These are phyloP conservation scores for Ophion slaviceki DNA, from an alignment of 2,888 invertebrate genomes.

Conservation along the genomic window DNA sequence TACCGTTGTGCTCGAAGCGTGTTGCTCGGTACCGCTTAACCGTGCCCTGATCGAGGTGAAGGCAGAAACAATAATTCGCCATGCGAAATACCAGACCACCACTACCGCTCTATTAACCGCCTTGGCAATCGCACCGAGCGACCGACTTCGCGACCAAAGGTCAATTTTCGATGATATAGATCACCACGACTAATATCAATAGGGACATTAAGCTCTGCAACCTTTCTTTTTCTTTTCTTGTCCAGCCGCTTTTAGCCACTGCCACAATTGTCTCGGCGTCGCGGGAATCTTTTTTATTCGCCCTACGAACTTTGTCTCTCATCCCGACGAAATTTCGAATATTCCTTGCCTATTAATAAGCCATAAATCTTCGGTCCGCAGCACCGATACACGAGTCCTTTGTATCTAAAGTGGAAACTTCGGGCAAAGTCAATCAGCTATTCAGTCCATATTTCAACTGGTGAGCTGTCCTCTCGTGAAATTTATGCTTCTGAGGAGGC, in stretches of 20 bases:
- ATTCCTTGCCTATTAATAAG: slow-evolving; percentile 36
- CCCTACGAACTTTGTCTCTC: slow-evolving; percentile 7
- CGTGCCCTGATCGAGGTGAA: slow-evolving; percentile 48
- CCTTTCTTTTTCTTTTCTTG: neutral
- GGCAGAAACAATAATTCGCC: slow-evolving; percentile 53
- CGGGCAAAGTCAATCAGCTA: neutral
- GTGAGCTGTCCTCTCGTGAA: neutral
- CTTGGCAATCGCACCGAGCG: slow-evolving; percentile 9
- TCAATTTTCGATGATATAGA: slow-evolving; percentile 47
- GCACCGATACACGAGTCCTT: neutral
- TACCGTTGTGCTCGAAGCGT: slow-evolving; percentile 9
- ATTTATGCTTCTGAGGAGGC: neutral
- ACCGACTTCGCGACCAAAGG: slow-evolving; percentile 30
- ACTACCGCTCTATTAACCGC: slow-evolving; percentile 22
- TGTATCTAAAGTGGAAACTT: neutral
- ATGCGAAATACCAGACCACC: slow-evolving; percentile 46
- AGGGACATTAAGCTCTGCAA: slow-evolving; percentile 19
- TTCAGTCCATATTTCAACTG: neutral
- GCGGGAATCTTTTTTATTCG: neutral
- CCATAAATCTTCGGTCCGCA: slow-evolving; percentile 16
- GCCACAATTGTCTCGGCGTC: neutral
- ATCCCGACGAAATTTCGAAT: slow-evolving; percentile 1
- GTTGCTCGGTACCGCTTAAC: slow-evolving; percentile 19
- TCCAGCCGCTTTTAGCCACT: neutral
- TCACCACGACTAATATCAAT: slow-evolving; percentile 12